Conservation (phyloP, 2,797 vertebrate species). For the Prunella strophiata region DNA sequence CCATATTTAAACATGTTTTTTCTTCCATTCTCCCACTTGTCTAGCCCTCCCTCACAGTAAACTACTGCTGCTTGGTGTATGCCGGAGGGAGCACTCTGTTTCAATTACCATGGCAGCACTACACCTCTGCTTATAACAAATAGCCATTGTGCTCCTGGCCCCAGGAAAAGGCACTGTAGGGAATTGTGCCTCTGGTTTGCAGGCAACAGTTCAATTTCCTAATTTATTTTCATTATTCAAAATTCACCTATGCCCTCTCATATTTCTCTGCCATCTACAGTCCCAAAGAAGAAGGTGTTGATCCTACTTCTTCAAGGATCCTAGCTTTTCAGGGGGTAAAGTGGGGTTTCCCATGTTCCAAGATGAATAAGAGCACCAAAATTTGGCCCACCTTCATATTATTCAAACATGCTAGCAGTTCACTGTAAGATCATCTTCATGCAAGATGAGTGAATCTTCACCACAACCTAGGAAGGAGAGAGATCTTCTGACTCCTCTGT, state of each 20-base stretch:
- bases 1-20: neutral
- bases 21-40: neutral
- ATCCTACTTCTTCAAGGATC: neutral
- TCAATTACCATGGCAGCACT: neutral
- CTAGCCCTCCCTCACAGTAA: neutral
- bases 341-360: neutral
- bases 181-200: neutral
- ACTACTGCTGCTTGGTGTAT: neutral
- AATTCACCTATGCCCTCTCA: neutral
- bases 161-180: neutral
- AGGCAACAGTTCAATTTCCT: neutral
- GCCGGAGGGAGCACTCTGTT: slow-evolving; percentile 2
- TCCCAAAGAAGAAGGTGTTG: neutral
- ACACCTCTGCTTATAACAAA: neutral
- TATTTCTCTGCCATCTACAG: neutral
- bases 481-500: neutral
- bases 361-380: neutral
- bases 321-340: neutral
- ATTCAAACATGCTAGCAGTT: neutral
- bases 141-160: neutral
- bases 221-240: neutral
- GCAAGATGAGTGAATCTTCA: neutral
- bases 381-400: neutral
- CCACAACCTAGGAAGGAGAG: neutral
- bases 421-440: neutral